Conservation (phyloP, 2,113 vertebrate species). For the Labeo rohita region DNA sequence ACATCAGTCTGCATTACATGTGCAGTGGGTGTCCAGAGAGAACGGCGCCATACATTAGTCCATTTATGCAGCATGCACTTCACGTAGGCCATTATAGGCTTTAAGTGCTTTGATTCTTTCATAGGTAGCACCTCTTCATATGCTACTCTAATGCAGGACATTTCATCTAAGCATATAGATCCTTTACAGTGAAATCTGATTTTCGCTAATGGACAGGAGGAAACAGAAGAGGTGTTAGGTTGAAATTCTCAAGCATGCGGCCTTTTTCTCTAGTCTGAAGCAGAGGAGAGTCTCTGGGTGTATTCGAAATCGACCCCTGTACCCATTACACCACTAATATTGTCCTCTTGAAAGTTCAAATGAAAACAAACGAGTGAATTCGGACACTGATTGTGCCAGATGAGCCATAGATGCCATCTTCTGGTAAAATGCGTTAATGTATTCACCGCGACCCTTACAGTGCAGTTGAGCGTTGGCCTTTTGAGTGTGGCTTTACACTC, state of each 20-base stretch:
- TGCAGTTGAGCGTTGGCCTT: background rate
- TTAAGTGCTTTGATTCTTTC: background rate
- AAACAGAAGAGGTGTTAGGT: conserved; percentile 1
- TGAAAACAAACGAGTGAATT: background rate
- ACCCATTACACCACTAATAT: background rate
- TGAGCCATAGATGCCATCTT: background rate
- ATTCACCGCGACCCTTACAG: background rate
- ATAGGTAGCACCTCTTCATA: background rate
- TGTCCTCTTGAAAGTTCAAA: background rate
- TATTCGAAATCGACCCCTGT: background rate
- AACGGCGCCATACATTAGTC: background rate
- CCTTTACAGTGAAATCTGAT: background rate
- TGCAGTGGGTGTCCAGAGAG: background rate
- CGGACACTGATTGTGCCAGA: background rate
- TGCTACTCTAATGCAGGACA: background rate
- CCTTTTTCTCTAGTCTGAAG: background rate
- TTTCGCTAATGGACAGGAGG: background rate
- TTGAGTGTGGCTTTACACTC: background rate
- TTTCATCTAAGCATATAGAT: background rate
- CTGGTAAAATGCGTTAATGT: background rate
- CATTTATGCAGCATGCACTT: background rate
- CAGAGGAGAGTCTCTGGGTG: background rate
- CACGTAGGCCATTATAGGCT: background rate
- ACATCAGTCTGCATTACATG: background rate
- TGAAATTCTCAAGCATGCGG: background rate